phyloP scores from a whole-genome alignment of 2,113 vertebrate species.

The Lampris megalopsis region DNA sequence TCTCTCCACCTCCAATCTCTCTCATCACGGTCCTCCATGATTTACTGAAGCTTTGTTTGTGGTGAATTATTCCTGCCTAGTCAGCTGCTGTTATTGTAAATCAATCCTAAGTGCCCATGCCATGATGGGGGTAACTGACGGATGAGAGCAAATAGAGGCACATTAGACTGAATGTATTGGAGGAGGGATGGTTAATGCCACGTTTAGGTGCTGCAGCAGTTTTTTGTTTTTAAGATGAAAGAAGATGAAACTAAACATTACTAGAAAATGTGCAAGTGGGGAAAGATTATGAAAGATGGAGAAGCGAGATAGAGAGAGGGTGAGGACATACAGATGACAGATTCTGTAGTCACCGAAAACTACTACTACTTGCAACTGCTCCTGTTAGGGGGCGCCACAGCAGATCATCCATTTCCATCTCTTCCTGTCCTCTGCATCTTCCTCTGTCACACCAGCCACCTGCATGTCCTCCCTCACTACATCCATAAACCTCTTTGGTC shows the following conservation, averaged over 20 bases:
- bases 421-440: too few species aligned
- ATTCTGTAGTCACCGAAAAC: too few species aligned
- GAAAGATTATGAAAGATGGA: background rate
- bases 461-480: too few species aligned
- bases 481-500: too few species aligned
- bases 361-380: too few species aligned
- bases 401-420: too few species aligned
- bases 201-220: background rate
- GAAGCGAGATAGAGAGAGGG: too few species aligned
- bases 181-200: conserved; percentile 13
- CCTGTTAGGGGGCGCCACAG: too few species aligned
- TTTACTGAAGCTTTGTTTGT: conserved; percentile 55
- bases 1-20: conserved; percentile 18
- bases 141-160: conserved; percentile 70
- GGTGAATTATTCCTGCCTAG: conserved; percentile 65
- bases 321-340: too few species aligned
- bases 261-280: background rate
- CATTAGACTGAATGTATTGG: conserved; percentile 56
- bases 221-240: background rate
- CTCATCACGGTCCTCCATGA: conserved; percentile 45
- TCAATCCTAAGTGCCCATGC: conserved; percentile 62
- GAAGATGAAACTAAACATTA: background rate
- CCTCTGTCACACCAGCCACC: too few species aligned
- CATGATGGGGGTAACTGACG: conserved; percentile 56
- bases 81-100: conserved; percentile 78